A percentile compares a stretch with the other conserved stretches of the same genome.
These are phyloP conservation scores for Balearica regulorum DNA, from an alignment of 2,797 vertebrate genomes.

Conservation along the genomic window DNA sequence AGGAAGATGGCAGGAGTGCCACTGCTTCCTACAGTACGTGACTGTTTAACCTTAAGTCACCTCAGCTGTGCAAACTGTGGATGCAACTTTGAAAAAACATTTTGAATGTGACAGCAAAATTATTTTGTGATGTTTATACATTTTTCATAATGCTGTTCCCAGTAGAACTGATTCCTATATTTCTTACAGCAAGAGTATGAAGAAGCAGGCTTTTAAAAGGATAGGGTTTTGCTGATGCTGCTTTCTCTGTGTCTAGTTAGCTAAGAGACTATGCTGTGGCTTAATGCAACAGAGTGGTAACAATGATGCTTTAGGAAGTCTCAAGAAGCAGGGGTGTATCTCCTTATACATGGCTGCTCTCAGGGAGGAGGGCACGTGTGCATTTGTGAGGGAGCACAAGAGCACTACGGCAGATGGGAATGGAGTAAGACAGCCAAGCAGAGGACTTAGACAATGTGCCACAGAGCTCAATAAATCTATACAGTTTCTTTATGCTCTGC, in stretches of 20 bases:
- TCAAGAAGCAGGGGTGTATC: slow-evolving; percentile 30
- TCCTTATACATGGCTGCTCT: not conserved
- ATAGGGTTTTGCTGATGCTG: slow-evolving; percentile 67
- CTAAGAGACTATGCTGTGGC: slow-evolving; percentile 27
- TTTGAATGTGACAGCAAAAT: slow-evolving; percentile 76
- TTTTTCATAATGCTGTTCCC: slow-evolving; percentile 73
- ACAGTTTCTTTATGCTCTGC: slow-evolving; percentile 74
- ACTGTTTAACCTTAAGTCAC: slow-evolving; percentile 67
- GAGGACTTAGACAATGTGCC: slow-evolving; percentile 71
- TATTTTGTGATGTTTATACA: slow-evolving; percentile 71
- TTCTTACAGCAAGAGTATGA: slow-evolving; percentile 55
- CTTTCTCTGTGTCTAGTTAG: slow-evolving; percentile 62
- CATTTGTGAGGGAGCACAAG: not conserved
- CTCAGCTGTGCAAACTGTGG: slow-evolving; percentile 60
- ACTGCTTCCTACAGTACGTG: not conserved
- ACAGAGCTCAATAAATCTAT: slow-evolving; percentile 80
- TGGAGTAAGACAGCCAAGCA: slow-evolving; percentile 68
- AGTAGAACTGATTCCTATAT: slow-evolving; percentile 65
- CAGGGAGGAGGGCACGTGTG: not conserved
- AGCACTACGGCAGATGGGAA: slow-evolving; percentile 65
- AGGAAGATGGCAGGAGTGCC: slow-evolving; percentile 3
- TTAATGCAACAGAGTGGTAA: slow-evolving; percentile 58
- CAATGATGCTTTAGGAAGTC: slow-evolving; percentile 41
- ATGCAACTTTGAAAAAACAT: slow-evolving; percentile 68
- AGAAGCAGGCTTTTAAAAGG: slow-evolving; percentile 63